Base-by-base conservation (phyloP, 1,140 invertebrate genomes). In the Aphelenchoides fujianensis region DNA sequence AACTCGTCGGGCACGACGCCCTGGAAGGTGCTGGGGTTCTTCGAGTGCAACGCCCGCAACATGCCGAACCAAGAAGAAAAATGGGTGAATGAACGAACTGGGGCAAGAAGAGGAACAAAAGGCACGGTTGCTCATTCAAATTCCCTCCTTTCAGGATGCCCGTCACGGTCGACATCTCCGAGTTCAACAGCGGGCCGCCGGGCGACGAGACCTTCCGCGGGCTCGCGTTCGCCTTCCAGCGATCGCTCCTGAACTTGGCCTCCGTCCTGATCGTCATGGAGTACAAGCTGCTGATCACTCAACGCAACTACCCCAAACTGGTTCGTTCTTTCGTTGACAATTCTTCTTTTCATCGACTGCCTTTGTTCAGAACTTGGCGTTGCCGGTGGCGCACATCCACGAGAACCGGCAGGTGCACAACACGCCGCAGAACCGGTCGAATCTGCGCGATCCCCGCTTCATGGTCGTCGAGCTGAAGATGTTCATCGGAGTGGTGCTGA, bases 101-200 rank as follows among this genome's bases (percentile, higher is more conserved):
- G 23, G n/a, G n/a, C n/a, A n/a, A n/a, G n/a, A n/a, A n/a, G n/a
- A n/a, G n/a, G n/a, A n/a, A n/a, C n/a, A n/a, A n/a, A n/a, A n/a
- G n/a, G n/a, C n/a, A n/a, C n/a, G n/a, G n/a, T n/a, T n/a, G n/a
- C n/a, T n/a, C n/a, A n/a, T n/a, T n/a, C 41, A 48, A 16, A 48
- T 16, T 35, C 1, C 16, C 28, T 12, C 23, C 75, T 68, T 73
- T 68, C 37, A 75, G 72, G 53, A 86, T 85, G 53, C 91, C 90
- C 1, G 90, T 93, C 77, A 91, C 92, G 0, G 91, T 93, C 82
- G 90, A 92, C 82, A 91, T 94, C 54, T 86, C 94, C 27, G 86
- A 88, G 9, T 93, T 92, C 78, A 95, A 95, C 83, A 90, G 92
- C 57, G 83, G 85, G 2, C 71, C 78, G 2, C 35, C 41, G 28